Base-by-base conservation (phyloP, 2,113 vertebrate species). In the Uria aalge region DNA sequence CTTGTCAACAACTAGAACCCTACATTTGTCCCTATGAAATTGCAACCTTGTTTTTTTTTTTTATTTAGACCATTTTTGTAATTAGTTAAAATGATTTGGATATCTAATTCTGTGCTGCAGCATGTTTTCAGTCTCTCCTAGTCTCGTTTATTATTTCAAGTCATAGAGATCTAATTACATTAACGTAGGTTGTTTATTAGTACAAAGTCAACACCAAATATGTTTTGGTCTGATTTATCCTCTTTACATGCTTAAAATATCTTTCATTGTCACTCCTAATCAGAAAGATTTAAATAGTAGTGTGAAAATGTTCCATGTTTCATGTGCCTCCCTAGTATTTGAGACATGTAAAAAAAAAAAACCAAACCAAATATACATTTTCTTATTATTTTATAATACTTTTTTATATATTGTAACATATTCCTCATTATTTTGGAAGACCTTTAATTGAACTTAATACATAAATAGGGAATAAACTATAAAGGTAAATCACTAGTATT, bases 321-420 rank as follows among this genome's bases (percentile, higher is more conserved):
- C 47, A 48, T 36, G 2, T 72, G 52, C 11, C 11, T 11, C 9
- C 6, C 0, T 0, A 36, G 8, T 60, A 53, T 34, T 62, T 78
- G n/a, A 84, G 55, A 40, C 26, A 13, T 26, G 30, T 84, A 5
- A 67, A 26, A 86, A 85, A 24, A 86, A 85, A 60, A 2, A 74
- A 29, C 17, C 12, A 63, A 64, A 15, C 11, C 20, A 57, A 48
- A 45, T 17, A 43, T 68, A 36, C 0, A 1, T 75, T 66, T 74
- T 78, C 56, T 66, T 8, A 47, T 78, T 63, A 20, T 56, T 93
- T 85, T 56, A 11, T 41, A 43, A 8, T 64, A 43, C 7, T 43
- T 57, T 40, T 73, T 40, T 41, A 2, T 43, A 23, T 64, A 21
- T 72, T 0, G 0, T 72, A 53, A 47, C 12, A 16, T 60, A 21